A percentile compares a stretch with the other conserved stretches of the same genome.
phyloP scores from a whole-genome alignment of 2,797 vertebrate genomes.

The Spheniscus humboldti region DNA sequence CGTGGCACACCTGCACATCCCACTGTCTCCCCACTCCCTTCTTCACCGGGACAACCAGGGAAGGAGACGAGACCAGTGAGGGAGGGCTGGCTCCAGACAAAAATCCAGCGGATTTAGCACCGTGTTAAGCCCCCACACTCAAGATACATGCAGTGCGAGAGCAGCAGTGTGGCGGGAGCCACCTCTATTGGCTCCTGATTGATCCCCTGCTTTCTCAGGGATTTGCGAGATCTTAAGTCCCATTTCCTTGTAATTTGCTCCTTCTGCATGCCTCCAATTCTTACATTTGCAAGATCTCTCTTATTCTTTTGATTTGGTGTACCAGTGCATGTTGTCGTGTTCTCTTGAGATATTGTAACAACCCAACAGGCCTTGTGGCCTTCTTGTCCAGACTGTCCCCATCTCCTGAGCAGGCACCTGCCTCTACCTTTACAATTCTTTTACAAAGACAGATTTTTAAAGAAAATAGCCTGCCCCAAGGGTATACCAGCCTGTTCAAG shows the following conservation, averaged over 20 bases:
- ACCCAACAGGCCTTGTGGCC: rapidly evolving
- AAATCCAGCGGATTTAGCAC: not conserved
- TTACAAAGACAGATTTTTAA: not conserved
- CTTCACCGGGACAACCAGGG: not conserved
- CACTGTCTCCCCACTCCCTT: not conserved
- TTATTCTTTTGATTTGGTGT: not conserved
- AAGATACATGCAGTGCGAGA: not conserved
- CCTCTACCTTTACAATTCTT: not conserved
- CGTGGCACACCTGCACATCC: rapidly evolving
- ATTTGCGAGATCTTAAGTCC: not conserved
- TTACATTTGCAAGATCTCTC: not conserved
- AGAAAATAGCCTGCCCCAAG: not conserved
- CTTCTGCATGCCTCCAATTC: not conserved
- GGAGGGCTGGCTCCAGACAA: not conserved
- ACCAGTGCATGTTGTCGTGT: not conserved
- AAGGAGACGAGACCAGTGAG: not conserved
- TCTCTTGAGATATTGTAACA: not conserved
- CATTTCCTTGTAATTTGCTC: not conserved
- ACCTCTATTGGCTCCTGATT: not conserved
- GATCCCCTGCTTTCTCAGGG: not conserved
- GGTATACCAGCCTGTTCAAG: not conserved
- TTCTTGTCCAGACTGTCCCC: not conserved
- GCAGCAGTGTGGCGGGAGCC: not conserved
- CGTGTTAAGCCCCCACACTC: rapidly evolving
- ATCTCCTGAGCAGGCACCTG: not conserved